phyloP scores from a whole-genome alignment of 2,888 invertebrate species.

The Loripinus fragilis region DNA sequence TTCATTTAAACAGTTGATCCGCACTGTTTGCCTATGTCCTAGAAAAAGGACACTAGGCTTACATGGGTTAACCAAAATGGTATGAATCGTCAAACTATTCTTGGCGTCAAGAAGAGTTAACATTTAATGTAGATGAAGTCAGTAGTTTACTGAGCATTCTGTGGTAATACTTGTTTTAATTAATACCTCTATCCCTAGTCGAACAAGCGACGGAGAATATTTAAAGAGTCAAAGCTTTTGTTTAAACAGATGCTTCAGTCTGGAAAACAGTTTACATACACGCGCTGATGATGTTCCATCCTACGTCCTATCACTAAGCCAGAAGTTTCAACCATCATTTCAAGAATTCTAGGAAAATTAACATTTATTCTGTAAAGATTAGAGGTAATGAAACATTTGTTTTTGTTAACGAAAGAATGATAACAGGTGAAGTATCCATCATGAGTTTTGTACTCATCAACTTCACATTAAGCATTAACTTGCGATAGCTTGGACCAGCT shows the following conservation, averaged over 20 bases:
- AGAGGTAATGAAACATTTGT: neutral
- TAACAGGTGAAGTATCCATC: conserved; percentile 4
- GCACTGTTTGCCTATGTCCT: too few species aligned
- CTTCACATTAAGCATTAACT: neutral
- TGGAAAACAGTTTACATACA: neutral
- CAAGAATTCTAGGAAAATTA: neutral
- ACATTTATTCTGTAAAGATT: neutral
- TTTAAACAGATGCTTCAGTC: neutral
- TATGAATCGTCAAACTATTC: too few species aligned
- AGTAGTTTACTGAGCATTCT: too few species aligned
- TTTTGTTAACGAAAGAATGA: conserved; percentile 1
- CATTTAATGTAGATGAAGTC: too few species aligned
- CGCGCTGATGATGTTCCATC: neutral
- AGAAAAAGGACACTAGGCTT: too few species aligned
- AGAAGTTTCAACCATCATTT: neutral
- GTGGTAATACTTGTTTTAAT: too few species aligned
- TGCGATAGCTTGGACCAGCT: conserved; percentile 2
- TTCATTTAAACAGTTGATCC: too few species aligned
- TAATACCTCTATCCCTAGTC: too few species aligned
- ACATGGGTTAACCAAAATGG: too few species aligned
- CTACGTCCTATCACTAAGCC: neutral
- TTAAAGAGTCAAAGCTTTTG: conserved; percentile 1
- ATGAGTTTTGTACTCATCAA: neutral
- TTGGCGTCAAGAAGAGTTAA: too few species aligned
- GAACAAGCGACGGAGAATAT: neutral